Conservation (phyloP, 2,888 invertebrate species). For the Dicyrtomina minuta region DNA sequence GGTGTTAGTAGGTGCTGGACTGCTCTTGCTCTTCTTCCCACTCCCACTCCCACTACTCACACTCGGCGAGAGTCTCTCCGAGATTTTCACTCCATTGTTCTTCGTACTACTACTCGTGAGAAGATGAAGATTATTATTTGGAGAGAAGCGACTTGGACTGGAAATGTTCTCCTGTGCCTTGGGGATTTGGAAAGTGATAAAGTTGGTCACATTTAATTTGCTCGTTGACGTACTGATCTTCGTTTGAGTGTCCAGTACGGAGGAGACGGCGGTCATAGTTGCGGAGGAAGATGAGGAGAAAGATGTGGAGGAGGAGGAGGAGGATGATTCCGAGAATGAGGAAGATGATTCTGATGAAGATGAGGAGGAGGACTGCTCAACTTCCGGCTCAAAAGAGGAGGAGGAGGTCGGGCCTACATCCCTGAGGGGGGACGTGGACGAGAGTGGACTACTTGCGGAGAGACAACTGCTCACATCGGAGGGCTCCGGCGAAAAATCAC, state of each 20-base stretch:
- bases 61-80: too few species aligned
- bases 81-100: constrained; percentile 4
- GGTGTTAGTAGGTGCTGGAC: too few species aligned
- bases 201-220: constrained; percentile 35
- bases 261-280: constrained; percentile 27
- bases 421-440: constrained; percentile 20
- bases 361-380: constrained; percentile 21
- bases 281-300: constrained; percentile 19
- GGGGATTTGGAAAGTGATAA: constrained; percentile 35
- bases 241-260: constrained; percentile 33
- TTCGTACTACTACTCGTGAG: too few species aligned
- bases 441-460: constrained; percentile 28
- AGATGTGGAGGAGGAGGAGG: constrained; percentile 3
- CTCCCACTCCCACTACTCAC: too few species aligned
- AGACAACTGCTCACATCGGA: constrained; percentile 43
- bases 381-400: constrained; percentile 2
- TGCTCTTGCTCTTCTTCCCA: too few species aligned
- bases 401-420: constrained; percentile 7
- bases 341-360: constrained; percentile 7
- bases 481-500: constrained; percentile 43
- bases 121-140: too few species aligned
- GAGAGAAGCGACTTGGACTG: constrained; percentile 12
- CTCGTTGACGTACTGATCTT: constrained; percentile 4
- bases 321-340: constrained; percentile 4
- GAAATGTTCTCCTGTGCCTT: constrained; percentile 1